Evolutionary conservation across 2,888 invertebrate genomes (phyloP).

Genomic region (Ennomos fuscantarius): DNA sequence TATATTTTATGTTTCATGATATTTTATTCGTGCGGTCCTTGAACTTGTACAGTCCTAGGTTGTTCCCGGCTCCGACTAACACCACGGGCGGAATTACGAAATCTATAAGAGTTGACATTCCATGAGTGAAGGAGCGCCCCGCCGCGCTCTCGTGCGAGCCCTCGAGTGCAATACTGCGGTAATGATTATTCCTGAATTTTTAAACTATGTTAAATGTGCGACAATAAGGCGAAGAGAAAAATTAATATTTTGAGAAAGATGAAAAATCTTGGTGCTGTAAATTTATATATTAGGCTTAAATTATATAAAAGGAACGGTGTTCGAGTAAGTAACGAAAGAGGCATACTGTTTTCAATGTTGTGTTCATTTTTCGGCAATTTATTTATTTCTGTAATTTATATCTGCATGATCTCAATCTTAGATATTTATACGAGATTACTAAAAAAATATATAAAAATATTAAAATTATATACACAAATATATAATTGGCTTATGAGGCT

Average conservation of each 20-base stretch:
- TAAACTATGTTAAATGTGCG: constrained; percentile 82
- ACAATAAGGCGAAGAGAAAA: constrained; percentile 84
- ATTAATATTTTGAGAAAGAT: constrained; percentile 82
- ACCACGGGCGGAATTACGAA: constrained; percentile 49
- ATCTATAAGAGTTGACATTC: constrained; percentile 58
- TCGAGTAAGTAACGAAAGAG: constrained; percentile 83
- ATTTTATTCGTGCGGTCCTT: constrained; percentile 59
- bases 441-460: constrained; percentile 61
- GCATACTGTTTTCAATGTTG: constrained; percentile 81
- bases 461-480: constrained; percentile 74
- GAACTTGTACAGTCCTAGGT: constrained; percentile 65
- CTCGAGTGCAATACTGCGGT: constrained; percentile 80
- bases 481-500: constrained; percentile 84
- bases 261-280: constrained; percentile 85
- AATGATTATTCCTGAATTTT: constrained; percentile 75
- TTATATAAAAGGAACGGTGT: constrained; percentile 78
- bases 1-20: constrained; percentile 56
- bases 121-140: constrained; percentile 53
- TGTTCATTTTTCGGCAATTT: constrained; percentile 83
- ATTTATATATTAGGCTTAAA: constrained; percentile 86
- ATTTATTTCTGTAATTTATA: constrained; percentile 79
- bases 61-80: constrained; percentile 49
- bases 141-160: constrained; percentile 34
- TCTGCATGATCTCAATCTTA: constrained; percentile 83
- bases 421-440: constrained; percentile 84